Evolutionary conservation across 2,113 vertebrate species (phyloP).

Genomic region (Sylvia atricapilla): DNA sequence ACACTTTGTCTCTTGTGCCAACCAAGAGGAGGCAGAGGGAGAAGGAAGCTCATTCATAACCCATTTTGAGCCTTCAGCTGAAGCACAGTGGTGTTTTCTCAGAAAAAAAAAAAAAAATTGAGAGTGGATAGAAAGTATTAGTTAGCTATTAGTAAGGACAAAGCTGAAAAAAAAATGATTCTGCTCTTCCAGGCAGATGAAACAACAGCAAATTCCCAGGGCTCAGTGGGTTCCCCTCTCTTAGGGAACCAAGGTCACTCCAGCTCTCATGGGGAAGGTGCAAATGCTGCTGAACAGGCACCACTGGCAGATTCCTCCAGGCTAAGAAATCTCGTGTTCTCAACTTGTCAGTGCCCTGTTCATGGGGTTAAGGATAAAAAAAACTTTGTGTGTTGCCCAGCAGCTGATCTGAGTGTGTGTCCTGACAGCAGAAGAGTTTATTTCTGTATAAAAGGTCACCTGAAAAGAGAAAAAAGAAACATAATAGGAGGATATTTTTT

Average conservation of each 20-base stretch:
- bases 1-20: neutral
- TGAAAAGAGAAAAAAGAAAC: neutral
- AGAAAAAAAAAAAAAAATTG: neutral
- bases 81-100: neutral
- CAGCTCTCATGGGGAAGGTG: rapidly evolving
- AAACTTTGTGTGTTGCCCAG: neutral
- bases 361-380: neutral
- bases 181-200: neutral
- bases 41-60: neutral
- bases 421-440: neutral
- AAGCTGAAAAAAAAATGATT: neutral
- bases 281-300: neutral
- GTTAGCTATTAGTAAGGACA: neutral
- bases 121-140: neutral
- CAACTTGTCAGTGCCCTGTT: neutral
- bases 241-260: neutral
- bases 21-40: neutral
- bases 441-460: neutral
- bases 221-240: neutral
- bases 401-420: neutral
- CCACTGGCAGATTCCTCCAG: neutral
- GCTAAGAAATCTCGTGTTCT: neutral
- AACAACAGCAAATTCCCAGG: neutral
- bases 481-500: neutral
- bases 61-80: neutral